Percentiles rank a stretch among this genome's conserved stretches.
Conservation (phyloP, 1,140 invertebrate genomes). For the Heterodera schachtii region DNA sequence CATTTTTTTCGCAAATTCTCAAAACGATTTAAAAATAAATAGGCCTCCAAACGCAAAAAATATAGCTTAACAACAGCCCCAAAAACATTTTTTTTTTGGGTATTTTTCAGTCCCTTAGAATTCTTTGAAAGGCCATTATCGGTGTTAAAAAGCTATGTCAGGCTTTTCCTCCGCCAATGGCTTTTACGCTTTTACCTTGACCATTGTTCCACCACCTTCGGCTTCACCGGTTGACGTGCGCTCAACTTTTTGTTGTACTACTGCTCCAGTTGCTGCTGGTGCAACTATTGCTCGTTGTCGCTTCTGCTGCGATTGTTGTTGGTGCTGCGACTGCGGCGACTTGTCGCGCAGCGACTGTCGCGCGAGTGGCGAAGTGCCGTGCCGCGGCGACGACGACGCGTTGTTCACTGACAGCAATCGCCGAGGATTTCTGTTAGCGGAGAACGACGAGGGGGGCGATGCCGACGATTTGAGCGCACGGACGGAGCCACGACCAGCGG, state of each 20-base stretch:
- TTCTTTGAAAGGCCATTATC: too few relatives aligned
- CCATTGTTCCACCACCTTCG: not conserved
- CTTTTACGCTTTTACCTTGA: not conserved
- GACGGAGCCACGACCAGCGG: not conserved
- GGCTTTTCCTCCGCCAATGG: too few relatives aligned
- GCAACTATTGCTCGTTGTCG: too few relatives aligned
- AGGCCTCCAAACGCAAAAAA: too few relatives aligned
- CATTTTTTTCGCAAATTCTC: too few relatives aligned
- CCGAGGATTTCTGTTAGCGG: not conserved
- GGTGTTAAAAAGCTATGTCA: too few relatives aligned
- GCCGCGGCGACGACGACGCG: not conserved
- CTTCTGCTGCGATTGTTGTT: not conserved
- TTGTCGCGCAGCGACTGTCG: not conserved
- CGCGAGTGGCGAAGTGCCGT: not conserved
- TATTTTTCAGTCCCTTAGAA: too few relatives aligned
- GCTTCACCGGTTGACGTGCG: not conserved
- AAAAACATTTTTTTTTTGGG: too few relatives aligned
- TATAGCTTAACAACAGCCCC: too few relatives aligned
- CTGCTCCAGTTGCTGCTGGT: not conserved
- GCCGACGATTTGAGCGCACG: not conserved
- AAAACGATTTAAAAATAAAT: too few relatives aligned
- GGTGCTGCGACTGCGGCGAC: conserved; percentile 1
- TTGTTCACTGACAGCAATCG: too few relatives aligned
- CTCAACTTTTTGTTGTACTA: not conserved
- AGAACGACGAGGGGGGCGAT: not conserved